These are phyloP conservation scores for Colossoma macropomum DNA, from an alignment of 2,113 vertebrate species.

Conservation along the genomic window DNA sequence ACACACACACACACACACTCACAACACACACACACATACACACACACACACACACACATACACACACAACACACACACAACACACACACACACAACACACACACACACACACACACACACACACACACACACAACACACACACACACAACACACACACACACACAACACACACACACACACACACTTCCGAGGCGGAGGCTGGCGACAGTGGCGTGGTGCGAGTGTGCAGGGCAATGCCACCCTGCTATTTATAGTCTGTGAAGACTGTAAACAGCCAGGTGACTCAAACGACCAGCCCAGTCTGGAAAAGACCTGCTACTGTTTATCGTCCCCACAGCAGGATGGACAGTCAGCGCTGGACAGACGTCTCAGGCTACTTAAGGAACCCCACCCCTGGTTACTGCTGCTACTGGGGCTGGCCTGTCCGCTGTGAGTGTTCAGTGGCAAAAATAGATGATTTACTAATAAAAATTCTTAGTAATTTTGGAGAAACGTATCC, in stretches of 20 bases:
- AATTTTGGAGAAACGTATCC: no score
- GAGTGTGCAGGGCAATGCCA: not conserved
- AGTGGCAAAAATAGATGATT: no score
- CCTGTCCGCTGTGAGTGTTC: no score
- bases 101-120: conserved; percentile 18
- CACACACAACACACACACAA: no score
- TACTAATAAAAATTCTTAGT: no score
- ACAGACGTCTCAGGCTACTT: no score
- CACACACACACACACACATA: conserved; percentile 17
- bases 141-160: conserved; percentile 12
- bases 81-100: conserved; percentile 6
- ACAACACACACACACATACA: conserved; percentile 15
- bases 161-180: conserved; percentile 28
- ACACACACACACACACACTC: conserved; percentile 16
- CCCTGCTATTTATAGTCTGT: conserved; percentile 41
- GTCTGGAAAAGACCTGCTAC: not conserved
- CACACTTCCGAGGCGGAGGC: not conserved
- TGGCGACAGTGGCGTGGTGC: not conserved
- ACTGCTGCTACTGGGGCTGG: no score
- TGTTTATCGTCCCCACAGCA: not conserved
- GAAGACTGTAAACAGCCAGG: conserved; percentile 25
- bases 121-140: not conserved
- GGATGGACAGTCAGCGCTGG: not conserved
- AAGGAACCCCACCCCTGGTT: no score
- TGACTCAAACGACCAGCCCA: not conserved